Evolutionary conservation across 1,140 invertebrate species (phyloP), one percentile per base, ranked within the genome.

Genomic region (Capitella teleta): DNA sequence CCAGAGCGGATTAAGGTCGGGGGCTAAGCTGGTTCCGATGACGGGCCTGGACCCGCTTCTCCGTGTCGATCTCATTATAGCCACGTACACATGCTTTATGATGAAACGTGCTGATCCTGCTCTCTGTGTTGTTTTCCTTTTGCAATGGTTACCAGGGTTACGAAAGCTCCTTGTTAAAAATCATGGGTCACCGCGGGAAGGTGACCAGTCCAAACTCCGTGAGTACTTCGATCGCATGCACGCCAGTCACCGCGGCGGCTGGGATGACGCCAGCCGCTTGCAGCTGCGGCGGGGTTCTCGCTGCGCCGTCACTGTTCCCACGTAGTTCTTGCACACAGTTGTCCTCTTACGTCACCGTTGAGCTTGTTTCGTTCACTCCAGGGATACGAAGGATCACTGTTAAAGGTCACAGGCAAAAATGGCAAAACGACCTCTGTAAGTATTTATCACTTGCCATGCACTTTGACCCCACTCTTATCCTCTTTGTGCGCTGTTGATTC

Each of bases 401-500:
- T 99, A 63, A 99, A 99, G 82, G 90, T 98, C 63, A 98, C 95
- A 54, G 96, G 91, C 78, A 99, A 98, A 84, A 98, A 98, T 82
- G 95, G 95, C 60, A 98, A 98, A 82, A 94, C 91, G 62, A 91
- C 93, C 58, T 97, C 95, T 77, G 93, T 97, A 79, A 93, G 89
- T 72, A 64, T 36, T 28, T 51, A 12, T 43, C 16, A 32, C 42
- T 18, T 21, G n/a, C n/a, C n/a, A n/a, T n/a, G n/a, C n/a, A n/a
- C n/a, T n/a, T n/a, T n/a, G n/a, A n/a, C n/a, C n/a, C n/a, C n/a
- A n/a, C n/a, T n/a, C n/a, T n/a, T n/a, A n/a, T n/a, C n/a, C 36
- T 25, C 26, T 32, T n/a, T n/a, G n/a, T n/a, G n/a, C n/a, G n/a
- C n/a, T n/a, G n/a, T n/a, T n/a, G n/a, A n/a, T n/a, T n/a, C n/a